Base-by-base conservation (phyloP, 2,113 vertebrate species). In the Lichenostomus cassidix region DNA sequence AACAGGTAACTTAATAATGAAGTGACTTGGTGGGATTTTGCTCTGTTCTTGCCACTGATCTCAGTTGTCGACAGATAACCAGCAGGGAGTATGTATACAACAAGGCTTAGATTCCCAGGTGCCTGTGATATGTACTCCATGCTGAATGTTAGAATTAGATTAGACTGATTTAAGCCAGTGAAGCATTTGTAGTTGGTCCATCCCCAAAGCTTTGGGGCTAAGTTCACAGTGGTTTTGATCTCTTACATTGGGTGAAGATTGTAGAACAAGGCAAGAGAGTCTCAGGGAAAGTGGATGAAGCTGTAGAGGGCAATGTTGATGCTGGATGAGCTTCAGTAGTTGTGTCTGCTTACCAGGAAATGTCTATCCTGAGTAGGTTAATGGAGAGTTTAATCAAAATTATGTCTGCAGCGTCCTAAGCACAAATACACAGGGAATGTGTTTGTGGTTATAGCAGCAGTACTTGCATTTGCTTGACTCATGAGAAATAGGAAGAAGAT, bases 341-440 rank as follows among this genome's bases (percentile, higher is more conserved):
- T 87, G 11, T 49, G 44, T 60, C 29, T 82, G 15, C 42, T 85
- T 58, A 31, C 18, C 67, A 64, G 42, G 68, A 69, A 33, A 28
- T 8, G 23, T 21, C 64, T 92, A 4, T 67, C 24, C 27, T 24
- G 3, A 1, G 18, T 5, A 42, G 25, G 31, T 52, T 37, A 64
- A 46, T 44, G 44, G 18, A 9, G 8, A 76, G 7, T 62, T 83
- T 53, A 22, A 29, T 50, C 19, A 80, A 68, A 52, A 49, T 21
- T 17, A 25, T 29, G 9, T 39, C 44, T 60, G 15, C 20, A 8
- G 29, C 49, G 29, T 71, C 75, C 28, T 59, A 56, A 56, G 27
- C 27, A 63, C 24, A 53, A 42, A 64, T 24, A 53, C 11, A 62
- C 0, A 0, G 18, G 14, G 7, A 47, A 13, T 27, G 11, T 19